phyloP scores from a whole-genome alignment of 2,113 vertebrate genomes.

The Anthoscopus minutus region DNA sequence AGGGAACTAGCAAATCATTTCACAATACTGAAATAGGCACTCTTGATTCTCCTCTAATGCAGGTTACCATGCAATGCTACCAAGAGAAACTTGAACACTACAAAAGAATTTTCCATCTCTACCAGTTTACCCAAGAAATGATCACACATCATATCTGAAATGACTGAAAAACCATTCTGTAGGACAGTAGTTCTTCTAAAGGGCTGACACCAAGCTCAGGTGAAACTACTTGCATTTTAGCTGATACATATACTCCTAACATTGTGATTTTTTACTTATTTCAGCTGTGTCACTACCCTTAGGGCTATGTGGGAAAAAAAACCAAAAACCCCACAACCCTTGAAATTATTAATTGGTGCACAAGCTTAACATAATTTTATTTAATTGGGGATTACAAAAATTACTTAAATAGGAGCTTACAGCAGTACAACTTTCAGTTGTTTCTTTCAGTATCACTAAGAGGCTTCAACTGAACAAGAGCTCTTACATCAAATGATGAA shows the following conservation, averaged over 20 bases:
- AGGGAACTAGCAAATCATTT: neutral
- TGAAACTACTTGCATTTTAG: neutral
- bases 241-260: neutral
- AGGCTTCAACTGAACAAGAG: neutral
- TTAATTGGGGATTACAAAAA: neutral
- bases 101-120: neutral
- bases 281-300: neutral
- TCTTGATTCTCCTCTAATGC: neutral
- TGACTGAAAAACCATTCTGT: neutral
- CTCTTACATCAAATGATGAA: neutral
- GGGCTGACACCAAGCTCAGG: neutral
- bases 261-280: neutral
- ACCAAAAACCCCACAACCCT: neutral
- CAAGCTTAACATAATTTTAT: neutral
- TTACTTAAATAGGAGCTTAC: neutral
- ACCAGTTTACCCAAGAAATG: neutral
- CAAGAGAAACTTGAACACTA: neutral
- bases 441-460: neutral
- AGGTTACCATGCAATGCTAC: neutral
- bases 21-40: neutral
- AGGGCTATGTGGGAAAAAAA: neutral
- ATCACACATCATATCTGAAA: neutral
- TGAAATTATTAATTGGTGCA: neutral
- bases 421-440: neutral
- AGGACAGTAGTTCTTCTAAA: neutral